Conservation (phyloP, 2,797 vertebrate genomes). For the Ambastaia sidthimunki region DNA sequence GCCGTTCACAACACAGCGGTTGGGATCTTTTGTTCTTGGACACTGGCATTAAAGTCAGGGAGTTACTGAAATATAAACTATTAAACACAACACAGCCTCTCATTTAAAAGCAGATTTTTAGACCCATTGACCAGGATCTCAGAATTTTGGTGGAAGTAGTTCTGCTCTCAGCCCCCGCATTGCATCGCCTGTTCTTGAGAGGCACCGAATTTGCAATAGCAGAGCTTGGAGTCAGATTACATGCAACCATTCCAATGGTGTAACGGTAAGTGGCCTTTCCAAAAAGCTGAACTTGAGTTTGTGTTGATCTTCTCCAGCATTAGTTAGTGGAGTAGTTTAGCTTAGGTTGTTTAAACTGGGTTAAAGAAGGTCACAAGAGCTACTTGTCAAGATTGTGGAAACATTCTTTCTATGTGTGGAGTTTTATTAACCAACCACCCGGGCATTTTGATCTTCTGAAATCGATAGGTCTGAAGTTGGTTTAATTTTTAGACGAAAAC, state of each 20-base stretch:
- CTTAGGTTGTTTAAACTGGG: slow-evolving; percentile 3
- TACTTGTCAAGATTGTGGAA: slow-evolving; percentile 1
- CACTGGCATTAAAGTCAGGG: slow-evolving; percentile 14
- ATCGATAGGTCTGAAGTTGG: slow-evolving; percentile 29
- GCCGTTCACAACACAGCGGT: slow-evolving; percentile 24
- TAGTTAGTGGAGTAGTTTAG: not conserved
- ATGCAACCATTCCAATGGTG: slow-evolving; percentile 87
- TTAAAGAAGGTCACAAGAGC: slow-evolving; percentile 34
- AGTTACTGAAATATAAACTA: slow-evolving; percentile 8
- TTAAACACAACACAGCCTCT: slow-evolving; percentile 31
- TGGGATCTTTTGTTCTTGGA: slow-evolving; percentile 41
- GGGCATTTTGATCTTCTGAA: not conserved
- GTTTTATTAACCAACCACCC: not conserved
- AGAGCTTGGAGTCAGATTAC: slow-evolving; percentile 77
- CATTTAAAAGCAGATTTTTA: slow-evolving; percentile 30
- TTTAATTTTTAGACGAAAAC: slow-evolving; percentile 32
- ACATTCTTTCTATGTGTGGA: not conserved
- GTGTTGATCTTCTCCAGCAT: not conserved
- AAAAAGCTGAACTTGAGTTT: slow-evolving; percentile 16
- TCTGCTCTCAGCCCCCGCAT: slow-evolving; percentile 59
- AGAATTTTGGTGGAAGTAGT: not conserved
- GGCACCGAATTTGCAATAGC: slow-evolving; percentile 72
- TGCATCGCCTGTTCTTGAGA: slow-evolving; percentile 64
- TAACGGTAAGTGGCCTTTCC: slow-evolving; percentile 77
- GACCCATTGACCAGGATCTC: not conserved